Base-by-base conservation (phyloP, 2,797 vertebrate species). In the Hozukius guyotensis region DNA sequence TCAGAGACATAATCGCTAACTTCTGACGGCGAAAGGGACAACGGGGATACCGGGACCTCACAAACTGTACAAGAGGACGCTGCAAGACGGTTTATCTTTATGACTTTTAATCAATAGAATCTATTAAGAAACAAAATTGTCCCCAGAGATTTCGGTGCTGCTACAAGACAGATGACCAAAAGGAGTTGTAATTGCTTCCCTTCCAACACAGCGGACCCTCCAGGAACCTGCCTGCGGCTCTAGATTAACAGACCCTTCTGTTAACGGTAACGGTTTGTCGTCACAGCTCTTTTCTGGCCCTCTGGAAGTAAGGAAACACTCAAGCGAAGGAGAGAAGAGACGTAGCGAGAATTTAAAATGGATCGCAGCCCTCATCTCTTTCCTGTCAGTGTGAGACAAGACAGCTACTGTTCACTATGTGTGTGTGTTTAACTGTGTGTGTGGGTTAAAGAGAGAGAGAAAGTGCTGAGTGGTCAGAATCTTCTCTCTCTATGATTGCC, bases 391-490 rank as follows among this genome's bases (percentile, higher is more conserved):
- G 16, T 52, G 74, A 92, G 93, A 95, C 93, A 95, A 93, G 92
- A 93, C 92, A 84, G 90, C 89, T 77, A 92, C 89, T 95, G 93
- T 95, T 94, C 88, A 71, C 72, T 65, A 2, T 57, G 69, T 59
- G 55, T 46, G 55, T 71, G 69, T 69, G 25, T 56, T 55, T 59
- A 31, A 34, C 49, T 69, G 72, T 60, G 68, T 70, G 56, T 56
- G 77, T 52, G 75, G 71, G 64, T 86, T 84, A 87, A 79, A 82
- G 72, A 79, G 57, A 78, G 77, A 80, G 75, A 66, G 85, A 92
- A 91, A 94, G 72, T 90, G 94, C 94, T 95, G 94, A 95, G 89
- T 94, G 92, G 92, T 90, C 92, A 87, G 88, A 95, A 93, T 91
- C 86, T 72, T 81, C 89, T 92, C 89, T 92, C 87, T 82, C 90